Conservation (phyloP, 2,888 invertebrate genomes). For the Perizoma flavofasciatum region DNA sequence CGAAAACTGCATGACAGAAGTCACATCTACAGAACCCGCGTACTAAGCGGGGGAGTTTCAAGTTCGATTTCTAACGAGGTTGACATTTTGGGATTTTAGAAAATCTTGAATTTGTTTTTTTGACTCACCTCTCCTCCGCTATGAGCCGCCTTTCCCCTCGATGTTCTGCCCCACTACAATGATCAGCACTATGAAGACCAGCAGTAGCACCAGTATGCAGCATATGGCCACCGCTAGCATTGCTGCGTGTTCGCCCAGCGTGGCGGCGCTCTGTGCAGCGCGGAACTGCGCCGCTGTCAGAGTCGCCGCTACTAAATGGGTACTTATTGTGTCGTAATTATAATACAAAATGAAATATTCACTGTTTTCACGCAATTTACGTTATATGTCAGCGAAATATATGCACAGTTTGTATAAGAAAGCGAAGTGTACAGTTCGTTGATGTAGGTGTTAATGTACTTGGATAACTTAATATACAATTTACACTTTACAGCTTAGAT, state of each 20-base stretch:
- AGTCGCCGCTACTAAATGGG: constrained; percentile 63
- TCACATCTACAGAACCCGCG: too few relatives aligned
- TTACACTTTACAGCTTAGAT: too few relatives aligned
- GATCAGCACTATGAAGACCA: constrained; percentile 92
- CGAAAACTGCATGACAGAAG: too few relatives aligned
- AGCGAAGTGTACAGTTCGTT: too few relatives aligned
- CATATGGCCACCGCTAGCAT: constrained; percentile 94
- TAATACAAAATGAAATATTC: background rate
- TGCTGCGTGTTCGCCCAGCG: constrained; percentile 83
- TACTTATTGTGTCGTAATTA: constrained; percentile 53
- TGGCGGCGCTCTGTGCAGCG: constrained; percentile 68
- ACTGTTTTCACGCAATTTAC: background rate
- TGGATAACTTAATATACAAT: too few relatives aligned
- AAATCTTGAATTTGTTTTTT: too few relatives aligned
- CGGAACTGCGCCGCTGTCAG: constrained; percentile 62
- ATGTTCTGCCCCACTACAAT: constrained; percentile 92
- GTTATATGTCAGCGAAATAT: too few relatives aligned
- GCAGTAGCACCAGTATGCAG: constrained; percentile 91
- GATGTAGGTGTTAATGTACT: too few relatives aligned
- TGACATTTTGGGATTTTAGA: too few relatives aligned
- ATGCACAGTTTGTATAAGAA: too few relatives aligned
- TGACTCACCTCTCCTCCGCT: constrained; percentile 69
- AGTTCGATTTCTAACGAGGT: too few relatives aligned
- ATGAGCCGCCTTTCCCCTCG: constrained; percentile 84
- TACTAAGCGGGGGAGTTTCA: too few relatives aligned